phyloP scores from a whole-genome alignment of 2,888 invertebrate species.

The Herminia tarsipennalis region DNA sequence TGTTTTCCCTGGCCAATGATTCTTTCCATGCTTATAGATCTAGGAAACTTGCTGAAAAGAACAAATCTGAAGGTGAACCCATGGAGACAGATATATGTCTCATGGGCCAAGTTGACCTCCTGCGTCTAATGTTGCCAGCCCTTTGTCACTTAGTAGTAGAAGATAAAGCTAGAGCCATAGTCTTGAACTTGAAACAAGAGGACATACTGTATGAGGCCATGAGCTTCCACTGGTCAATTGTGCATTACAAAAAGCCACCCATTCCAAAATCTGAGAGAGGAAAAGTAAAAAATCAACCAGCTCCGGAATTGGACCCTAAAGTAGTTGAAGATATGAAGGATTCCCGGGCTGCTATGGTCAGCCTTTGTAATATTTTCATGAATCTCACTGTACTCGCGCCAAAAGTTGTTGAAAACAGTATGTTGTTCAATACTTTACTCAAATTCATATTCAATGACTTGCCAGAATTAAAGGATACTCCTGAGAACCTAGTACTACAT shows the following conservation, averaged over 20 bases:
- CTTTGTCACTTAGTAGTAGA: constrained; percentile 96
- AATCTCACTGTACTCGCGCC: constrained; percentile 96
- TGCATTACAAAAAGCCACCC: constrained; percentile 93
- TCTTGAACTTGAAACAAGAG: constrained; percentile 92
- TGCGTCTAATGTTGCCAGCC: constrained; percentile 94
- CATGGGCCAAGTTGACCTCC: constrained; percentile 88
- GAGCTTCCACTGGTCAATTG: constrained; percentile 94
- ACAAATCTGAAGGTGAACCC: constrained; percentile 84
- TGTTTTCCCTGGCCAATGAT: constrained; percentile 92
- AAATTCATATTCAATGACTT: constrained; percentile 94
- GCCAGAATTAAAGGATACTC: constrained; percentile 92
- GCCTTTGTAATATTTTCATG: constrained; percentile 96
- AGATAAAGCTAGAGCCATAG: constrained; percentile 93
- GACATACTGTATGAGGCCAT: constrained; percentile 92
- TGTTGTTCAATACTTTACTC: constrained; percentile 91
- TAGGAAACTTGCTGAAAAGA: constrained; percentile 88
- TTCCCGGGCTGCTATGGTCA: constrained; percentile 93
- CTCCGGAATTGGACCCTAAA: constrained; percentile 90
- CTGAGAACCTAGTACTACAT: constrained; percentile 93
- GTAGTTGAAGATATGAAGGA: constrained; percentile 93
- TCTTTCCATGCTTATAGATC: constrained; percentile 91
- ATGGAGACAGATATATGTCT: constrained; percentile 76
- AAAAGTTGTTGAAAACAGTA: constrained; percentile 91
- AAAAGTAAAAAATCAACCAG: constrained; percentile 90
- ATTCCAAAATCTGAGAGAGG: constrained; percentile 92